These are phyloP conservation scores for roundworm (Caenorhabditis elegans) DNA, from an alignment of 1,140 invertebrate genomes.

Conservation along the genomic window DNA sequence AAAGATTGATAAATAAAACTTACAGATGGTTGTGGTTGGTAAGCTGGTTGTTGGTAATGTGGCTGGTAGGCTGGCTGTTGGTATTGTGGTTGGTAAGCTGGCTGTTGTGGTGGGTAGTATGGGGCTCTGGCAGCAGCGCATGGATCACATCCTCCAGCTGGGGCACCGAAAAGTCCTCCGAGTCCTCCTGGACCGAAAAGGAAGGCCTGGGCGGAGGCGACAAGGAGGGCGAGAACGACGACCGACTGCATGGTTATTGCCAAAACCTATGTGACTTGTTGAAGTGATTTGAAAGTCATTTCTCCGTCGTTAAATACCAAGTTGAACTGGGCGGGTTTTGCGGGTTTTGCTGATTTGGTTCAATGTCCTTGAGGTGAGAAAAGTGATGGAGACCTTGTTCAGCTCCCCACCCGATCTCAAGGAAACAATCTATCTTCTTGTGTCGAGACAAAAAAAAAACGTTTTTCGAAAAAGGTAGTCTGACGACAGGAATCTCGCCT, in stretches of 20 bases:
- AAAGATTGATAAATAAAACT: too few relatives aligned
- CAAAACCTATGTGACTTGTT: slow-evolving; percentile 14
- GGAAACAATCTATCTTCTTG: background rate
- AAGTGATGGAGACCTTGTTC: background rate
- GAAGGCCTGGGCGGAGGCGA: slow-evolving; percentile 22
- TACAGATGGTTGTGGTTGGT: background rate
- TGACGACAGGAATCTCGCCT: background rate
- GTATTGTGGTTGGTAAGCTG: background rate
- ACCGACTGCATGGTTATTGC: slow-evolving; percentile 8
- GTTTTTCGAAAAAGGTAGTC: background rate
- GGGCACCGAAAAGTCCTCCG: slow-evolving; percentile 25
- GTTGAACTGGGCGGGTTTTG: background rate
- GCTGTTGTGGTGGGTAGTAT: slow-evolving; percentile 13
- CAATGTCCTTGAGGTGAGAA: background rate
- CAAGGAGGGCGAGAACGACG: background rate
- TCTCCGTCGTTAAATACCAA: background rate
- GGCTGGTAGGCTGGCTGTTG: slow-evolving; percentile 20
- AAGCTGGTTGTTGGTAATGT: background rate
- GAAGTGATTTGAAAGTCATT: background rate
- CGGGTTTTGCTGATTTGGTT: background rate
- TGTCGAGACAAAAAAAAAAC: background rate
- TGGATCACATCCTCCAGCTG: slow-evolving; percentile 12
- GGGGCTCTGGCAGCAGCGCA: slow-evolving; percentile 20
- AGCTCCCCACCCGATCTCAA: background rate
- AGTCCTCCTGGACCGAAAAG: slow-evolving; percentile 34